Conservation (phyloP, 2,113 vertebrate genomes). For the Toxotes chatareus region DNA sequence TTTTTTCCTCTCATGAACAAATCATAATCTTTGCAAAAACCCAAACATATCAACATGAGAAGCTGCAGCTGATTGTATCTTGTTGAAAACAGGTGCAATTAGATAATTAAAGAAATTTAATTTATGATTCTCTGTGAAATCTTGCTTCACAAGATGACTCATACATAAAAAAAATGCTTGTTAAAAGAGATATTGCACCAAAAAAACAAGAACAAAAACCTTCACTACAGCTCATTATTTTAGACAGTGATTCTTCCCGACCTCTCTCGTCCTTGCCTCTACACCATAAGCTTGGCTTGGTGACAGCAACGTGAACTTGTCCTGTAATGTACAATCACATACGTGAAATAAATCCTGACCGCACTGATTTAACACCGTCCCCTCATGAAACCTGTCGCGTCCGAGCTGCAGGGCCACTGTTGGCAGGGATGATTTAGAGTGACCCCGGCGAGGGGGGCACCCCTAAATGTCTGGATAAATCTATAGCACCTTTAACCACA, state of each 20-base stretch:
- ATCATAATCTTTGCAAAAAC: slow-evolving; percentile 7
- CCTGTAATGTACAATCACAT: slow-evolving; percentile 73
- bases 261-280: slow-evolving; percentile 68
- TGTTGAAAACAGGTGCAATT: slow-evolving; percentile 7
- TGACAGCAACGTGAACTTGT: slow-evolving; percentile 62
- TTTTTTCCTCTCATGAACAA: slow-evolving; percentile 19
- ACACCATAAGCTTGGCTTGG: slow-evolving; percentile 33
- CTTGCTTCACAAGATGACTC: not conserved
- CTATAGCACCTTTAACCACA: slow-evolving; percentile 33
- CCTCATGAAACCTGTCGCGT: slow-evolving; percentile 36
- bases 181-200: not conserved
- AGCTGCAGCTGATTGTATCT: not conserved
- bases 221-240: slow-evolving; percentile 5
- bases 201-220: not conserved
- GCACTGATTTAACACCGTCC: slow-evolving; percentile 59
- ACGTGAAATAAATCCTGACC: slow-evolving; percentile 71
- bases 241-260: slow-evolving; percentile 46
- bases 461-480: slow-evolving; percentile 20
- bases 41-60: not conserved
- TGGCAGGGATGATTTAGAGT: slow-evolving; percentile 59
- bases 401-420: slow-evolving; percentile 58
- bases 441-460: slow-evolving; percentile 18
- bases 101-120: slow-evolving; percentile 6
- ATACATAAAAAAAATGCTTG: not conserved
- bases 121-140: not conserved